Base-by-base conservation (phyloP, 2,888 invertebrate species). In the Acanthoscelides obtectus region DNA sequence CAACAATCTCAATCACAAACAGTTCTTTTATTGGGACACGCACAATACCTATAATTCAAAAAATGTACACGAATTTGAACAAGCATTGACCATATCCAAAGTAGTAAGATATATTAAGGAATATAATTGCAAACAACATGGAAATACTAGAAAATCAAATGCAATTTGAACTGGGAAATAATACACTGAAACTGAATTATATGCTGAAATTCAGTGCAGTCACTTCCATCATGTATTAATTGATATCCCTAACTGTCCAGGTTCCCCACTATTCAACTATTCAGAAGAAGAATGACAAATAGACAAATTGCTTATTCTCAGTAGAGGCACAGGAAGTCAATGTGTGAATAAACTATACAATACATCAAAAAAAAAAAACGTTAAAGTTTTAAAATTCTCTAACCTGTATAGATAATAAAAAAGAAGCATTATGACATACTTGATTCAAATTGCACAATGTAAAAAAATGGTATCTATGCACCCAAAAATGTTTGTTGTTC, bases 21-120 rank as follows among this genome's bases (percentile, higher is more conserved):
- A 73, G 69, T 69, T 70, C 71, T 78, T 79, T 77, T 78, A 78
- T 78, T 78, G 78, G 77, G 77, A 77, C 78, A 78, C 77, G 75
- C 78, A 78, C 79, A 78, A 79, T 78, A 79, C 75, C 76, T 76
- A 78, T 76, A 78, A 77, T 45, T 45, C 45, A 45, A 45, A 45
- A 45, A 3, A 12, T 45, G 45, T 45, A 45, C 8, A 45, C 17
- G 45, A 45, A 45, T 12, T 45, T 45, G 45, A 45, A 45, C 45
- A 45, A 45, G 45, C 45, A 45, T 17, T 45, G 45, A 45, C 1
- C 45, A 8, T 25, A 25, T 25, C 25, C 25, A 25, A 25, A 25
- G 25, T 25, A 25, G 8, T 25, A 25, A 25, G 25, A 25, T 5
- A 25, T 8, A 25, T 25, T 25, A 25, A n/a, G n/a, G n/a, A n/a